Evolutionary conservation across 2,888 invertebrate genomes (phyloP).

Genomic region (Lobophora halterata): DNA sequence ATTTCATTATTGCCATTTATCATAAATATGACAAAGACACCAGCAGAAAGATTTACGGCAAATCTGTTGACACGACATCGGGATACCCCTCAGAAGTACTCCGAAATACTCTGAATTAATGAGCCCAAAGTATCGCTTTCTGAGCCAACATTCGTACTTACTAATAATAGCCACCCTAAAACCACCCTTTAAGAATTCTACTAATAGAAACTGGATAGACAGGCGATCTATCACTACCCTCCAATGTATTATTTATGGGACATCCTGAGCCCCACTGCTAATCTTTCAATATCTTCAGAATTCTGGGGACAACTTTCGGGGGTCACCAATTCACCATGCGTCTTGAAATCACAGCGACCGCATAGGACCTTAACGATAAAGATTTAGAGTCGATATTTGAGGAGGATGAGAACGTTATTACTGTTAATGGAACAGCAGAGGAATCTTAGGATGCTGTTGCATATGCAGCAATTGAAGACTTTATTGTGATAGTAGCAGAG

Average conservation of each 20-base stretch:
- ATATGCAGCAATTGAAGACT: conserved; percentile 36
- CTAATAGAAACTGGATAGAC: conserved; percentile 79
- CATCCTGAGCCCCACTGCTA: conserved; percentile 72
- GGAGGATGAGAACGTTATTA: conserved; percentile 31
- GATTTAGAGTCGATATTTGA: conserved; percentile 46
- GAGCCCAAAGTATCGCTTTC: conserved; percentile 55
- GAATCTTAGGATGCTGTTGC: conserved; percentile 45
- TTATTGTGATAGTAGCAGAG: conserved; percentile 36
- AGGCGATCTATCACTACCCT: conserved; percentile 76
- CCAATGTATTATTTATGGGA: conserved; percentile 79
- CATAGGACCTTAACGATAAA: conserved; percentile 35
- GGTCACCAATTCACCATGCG: conserved; percentile 34
- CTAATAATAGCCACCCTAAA: conserved; percentile 66
- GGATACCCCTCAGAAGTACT: conserved; percentile 43
- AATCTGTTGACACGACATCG: conserved; percentile 58
- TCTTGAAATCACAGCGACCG: conserved; percentile 2
- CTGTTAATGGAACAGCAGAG: conserved; percentile 45
- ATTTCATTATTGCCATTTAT: conserved; percentile 7
- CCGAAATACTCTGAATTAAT: conserved; percentile 57
- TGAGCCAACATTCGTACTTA: conserved; percentile 71
- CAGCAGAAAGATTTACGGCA: conserved; percentile 42
- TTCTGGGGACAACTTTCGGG: conserved; percentile 64
- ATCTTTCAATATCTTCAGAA: conserved; percentile 80
- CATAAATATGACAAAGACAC: conserved; percentile 13
- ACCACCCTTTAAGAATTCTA: conserved; percentile 76